Conservation (phyloP, 2,888 invertebrate genomes). For the Drosophila atroscutellata region DNA sequence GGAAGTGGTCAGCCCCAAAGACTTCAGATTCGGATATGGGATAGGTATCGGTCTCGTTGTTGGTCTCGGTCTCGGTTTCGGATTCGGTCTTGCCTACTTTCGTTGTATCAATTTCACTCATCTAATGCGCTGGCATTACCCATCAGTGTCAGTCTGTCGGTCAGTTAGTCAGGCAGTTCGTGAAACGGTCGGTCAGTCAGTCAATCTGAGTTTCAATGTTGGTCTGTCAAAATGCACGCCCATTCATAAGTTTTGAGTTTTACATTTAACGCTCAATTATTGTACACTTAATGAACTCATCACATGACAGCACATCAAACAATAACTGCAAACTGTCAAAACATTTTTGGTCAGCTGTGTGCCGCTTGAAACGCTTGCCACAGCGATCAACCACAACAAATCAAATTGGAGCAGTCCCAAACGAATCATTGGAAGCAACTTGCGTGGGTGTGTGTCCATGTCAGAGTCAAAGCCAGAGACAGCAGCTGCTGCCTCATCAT, state of each 20-base stretch:
- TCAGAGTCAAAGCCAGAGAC: conserved; percentile 19
- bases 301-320: conserved; percentile 80
- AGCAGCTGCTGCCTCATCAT: conserved; percentile 16
- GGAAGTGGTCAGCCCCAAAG: conserved; percentile 56
- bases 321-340: conserved; percentile 82
- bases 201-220: conserved; percentile 20
- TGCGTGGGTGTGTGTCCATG: conserved; percentile 59
- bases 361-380: conserved; percentile 43
- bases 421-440: conserved; percentile 3
- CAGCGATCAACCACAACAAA: conserved; percentile 41
- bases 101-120: conserved; percentile 75
- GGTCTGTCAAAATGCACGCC: conserved; percentile 75
- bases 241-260: conserved; percentile 62
- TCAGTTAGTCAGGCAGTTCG: conserved; percentile 28
- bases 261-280: conserved; percentile 80
- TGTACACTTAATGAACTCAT: conserved; percentile 82
- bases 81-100: conserved; percentile 61
- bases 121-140: conserved; percentile 40
- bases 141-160: conserved; percentile 66
- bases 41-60: conserved; percentile 1
- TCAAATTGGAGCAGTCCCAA: conserved; percentile 71
- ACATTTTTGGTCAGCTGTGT: conserved; percentile 63
- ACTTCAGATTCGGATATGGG: conserved; percentile 9
- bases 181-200: conserved; percentile 47
- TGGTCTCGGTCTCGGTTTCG: conserved; percentile 32